A percentile compares a stretch with the other conserved stretches of the same genome.
Evolutionary conservation across 2,888 invertebrate genomes (phyloP).

Genomic region (Lysandra bellargus): DNA sequence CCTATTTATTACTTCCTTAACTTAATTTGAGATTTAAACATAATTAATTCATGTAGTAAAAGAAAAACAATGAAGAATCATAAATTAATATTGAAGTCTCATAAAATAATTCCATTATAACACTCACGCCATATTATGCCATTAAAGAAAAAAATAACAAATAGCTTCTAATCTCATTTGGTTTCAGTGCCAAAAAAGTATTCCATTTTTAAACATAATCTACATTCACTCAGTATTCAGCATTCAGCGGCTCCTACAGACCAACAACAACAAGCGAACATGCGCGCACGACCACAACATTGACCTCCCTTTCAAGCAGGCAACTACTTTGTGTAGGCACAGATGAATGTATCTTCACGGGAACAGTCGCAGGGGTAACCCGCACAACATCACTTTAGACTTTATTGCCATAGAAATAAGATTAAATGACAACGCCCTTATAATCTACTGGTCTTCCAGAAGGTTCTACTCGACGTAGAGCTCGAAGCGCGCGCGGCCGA

Average conservation of each 20-base stretch:
- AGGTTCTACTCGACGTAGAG: constrained; percentile 59
- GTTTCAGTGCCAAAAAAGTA: neutral
- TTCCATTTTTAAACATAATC: neutral
- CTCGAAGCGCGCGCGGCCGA: constrained; percentile 69
- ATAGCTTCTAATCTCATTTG: neutral
- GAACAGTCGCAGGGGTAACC: neutral
- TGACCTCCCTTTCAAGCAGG: neutral
- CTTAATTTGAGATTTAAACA: too few species aligned
- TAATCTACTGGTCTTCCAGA: neutral
- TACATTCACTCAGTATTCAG: neutral
- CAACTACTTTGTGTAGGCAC: constrained; percentile 15
- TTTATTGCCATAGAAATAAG: neutral
- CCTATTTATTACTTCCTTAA: too few species aligned
- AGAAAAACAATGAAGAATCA: too few species aligned
- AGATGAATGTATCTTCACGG: constrained; percentile 15
- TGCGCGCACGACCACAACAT: neutral
- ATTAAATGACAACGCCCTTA: neutral
- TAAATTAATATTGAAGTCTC: too few species aligned
- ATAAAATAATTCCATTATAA: too few species aligned
- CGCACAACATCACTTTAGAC: neutral
- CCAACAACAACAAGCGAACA: neutral
- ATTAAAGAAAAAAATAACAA: too few species aligned
- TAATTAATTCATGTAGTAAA: too few species aligned
- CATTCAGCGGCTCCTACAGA: neutral
- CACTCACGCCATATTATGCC: too few species aligned